phyloP scores from a whole-genome alignment of 2,113 vertebrate genomes.

The Dipodomys spectabilis region DNA sequence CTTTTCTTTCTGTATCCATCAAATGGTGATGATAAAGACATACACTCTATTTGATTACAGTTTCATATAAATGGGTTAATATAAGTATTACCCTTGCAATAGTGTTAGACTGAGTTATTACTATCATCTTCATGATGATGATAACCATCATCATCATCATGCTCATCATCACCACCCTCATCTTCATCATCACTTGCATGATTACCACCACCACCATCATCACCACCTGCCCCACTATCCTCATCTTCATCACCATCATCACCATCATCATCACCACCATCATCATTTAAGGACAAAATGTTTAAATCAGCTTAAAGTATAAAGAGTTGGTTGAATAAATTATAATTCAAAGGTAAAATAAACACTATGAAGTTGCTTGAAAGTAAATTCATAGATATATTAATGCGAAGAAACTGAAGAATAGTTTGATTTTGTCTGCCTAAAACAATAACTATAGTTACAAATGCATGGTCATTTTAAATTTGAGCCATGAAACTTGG shows the following conservation, averaged over 20 bases:
- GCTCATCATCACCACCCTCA: not conserved
- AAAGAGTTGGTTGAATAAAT: not conserved
- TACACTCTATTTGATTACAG: not conserved
- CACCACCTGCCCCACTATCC: too few relatives aligned
- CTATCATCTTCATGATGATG: not conserved
- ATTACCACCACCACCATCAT: too few relatives aligned
- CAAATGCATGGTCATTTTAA: constrained; percentile 13
- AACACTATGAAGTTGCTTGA: not conserved
- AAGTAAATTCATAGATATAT: not conserved
- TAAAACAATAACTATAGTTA: constrained; percentile 1
- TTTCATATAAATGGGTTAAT: not conserved
- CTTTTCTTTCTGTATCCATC: not conserved
- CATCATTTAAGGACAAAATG: not conserved
- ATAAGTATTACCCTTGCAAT: not conserved
- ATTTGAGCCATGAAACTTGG: not conserved
- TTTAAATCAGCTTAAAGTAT: not conserved
- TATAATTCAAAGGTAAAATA: not conserved
- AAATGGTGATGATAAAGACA: not conserved
- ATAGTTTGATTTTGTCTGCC: not conserved
- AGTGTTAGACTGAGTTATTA: not conserved
- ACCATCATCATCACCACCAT: not conserved
- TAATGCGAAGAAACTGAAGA: not conserved
- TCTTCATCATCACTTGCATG: too few relatives aligned
- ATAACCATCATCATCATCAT: not conserved
- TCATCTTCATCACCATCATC: too few relatives aligned